A percentile compares a stretch with the other conserved stretches of the same genome.
phyloP scores from a whole-genome alignment of 2,888 invertebrate species.

The Pelosia muscerda region DNA sequence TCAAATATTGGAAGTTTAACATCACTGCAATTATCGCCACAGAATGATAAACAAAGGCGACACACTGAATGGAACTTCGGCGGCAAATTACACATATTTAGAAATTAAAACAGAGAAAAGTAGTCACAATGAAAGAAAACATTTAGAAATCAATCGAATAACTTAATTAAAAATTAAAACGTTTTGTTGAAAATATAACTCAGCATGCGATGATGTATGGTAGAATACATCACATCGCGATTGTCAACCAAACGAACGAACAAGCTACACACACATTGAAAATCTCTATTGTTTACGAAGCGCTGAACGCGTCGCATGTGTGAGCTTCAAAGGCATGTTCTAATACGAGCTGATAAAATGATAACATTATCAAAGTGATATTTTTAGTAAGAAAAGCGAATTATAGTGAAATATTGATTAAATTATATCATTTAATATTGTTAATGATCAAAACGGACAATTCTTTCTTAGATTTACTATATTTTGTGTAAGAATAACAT shows the following conservation, averaged over 20 bases:
- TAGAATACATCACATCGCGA: constrained; percentile 87
- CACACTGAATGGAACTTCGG: constrained; percentile 97
- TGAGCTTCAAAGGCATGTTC: constrained; percentile 72
- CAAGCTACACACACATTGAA: constrained; percentile 84
- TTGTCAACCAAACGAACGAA: constrained; percentile 86
- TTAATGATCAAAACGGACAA: not conserved
- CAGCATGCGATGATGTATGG: constrained; percentile 83
- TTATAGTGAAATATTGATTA: constrained; percentile 20
- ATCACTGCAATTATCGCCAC: constrained; percentile 90
- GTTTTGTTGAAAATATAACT: constrained; percentile 84
- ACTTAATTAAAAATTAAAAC: constrained; percentile 84
- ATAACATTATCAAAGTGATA: constrained; percentile 78
- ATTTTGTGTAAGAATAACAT: not conserved
- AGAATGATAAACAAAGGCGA: constrained; percentile 96
- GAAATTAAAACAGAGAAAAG: constrained; percentile 84
- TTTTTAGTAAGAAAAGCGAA: constrained; percentile 41
- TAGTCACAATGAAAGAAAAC: constrained; percentile 84
- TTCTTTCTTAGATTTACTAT: not conserved
- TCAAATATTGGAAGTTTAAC: constrained; percentile 92
- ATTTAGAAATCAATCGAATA: constrained; percentile 85
- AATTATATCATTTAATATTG: constrained; percentile 24
- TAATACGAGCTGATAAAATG: constrained; percentile 80
- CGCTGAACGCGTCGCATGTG: constrained; percentile 70
- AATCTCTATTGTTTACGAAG: constrained; percentile 78
- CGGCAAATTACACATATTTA: constrained; percentile 97